Percentiles rank a stretch among this genome's conserved stretches.
phyloP scores from a whole-genome alignment of 2,888 invertebrate genomes.

The Julus scanicus region DNA sequence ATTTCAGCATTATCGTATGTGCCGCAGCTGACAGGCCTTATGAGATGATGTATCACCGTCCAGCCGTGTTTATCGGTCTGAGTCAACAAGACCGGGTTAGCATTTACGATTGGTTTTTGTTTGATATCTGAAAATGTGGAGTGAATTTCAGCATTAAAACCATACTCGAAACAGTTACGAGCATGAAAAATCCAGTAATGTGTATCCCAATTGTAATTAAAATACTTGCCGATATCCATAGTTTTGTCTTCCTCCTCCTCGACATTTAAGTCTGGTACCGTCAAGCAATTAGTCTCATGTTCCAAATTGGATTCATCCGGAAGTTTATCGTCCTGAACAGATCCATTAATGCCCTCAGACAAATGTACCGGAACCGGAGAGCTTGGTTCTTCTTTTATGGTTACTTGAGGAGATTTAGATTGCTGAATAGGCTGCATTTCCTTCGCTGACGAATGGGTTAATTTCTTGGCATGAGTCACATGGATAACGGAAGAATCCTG shows the following conservation, averaged over 20 bases:
- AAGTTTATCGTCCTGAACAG: conserved; percentile 7
- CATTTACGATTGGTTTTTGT: conserved; percentile 59
- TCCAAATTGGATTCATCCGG: not conserved
- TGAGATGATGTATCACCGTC: conserved; percentile 66
- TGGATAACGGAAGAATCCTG: conserved; percentile 14
- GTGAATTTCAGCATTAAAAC: not conserved
- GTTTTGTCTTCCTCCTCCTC: conserved; percentile 52
- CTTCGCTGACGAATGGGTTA: not conserved
- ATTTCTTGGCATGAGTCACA: not conserved
- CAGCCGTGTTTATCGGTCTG: conserved; percentile 64
- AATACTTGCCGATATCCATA: conserved; percentile 34
- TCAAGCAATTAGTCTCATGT: not conserved
- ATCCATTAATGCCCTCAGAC: not conserved
- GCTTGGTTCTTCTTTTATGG: not conserved
- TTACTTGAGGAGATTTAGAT: not conserved
- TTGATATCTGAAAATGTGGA: conserved; percentile 46
- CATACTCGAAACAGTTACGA: not conserved
- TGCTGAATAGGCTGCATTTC: not conserved
- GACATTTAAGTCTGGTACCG: not conserved
- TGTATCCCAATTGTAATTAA: too few species aligned
- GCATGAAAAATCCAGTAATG: too few species aligned
- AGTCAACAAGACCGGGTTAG: conserved; percentile 63
- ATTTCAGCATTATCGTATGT: conserved; percentile 66
- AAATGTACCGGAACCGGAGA: not conserved
- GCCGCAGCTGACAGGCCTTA: conserved; percentile 64